Conservation (phyloP, 2,797 vertebrate species). For the Ispidina lecontei region DNA sequence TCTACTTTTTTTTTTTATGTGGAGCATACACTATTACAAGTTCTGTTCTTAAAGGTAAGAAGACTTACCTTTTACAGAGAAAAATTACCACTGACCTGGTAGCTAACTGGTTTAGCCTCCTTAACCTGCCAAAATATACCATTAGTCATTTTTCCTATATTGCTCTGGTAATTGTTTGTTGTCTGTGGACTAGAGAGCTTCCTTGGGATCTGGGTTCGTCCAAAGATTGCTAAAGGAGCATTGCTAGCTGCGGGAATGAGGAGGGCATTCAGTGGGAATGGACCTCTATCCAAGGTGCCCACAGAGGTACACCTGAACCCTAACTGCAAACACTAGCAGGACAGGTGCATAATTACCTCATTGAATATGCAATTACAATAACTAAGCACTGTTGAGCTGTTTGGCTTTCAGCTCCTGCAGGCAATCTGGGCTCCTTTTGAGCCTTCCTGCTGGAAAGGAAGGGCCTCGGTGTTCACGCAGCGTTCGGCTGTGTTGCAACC, state of each 20-base stretch:
- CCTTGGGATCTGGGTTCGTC: neutral
- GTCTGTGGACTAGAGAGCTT: slow-evolving; percentile 1
- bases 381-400: neutral
- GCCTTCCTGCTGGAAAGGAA: neutral
- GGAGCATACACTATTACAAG: neutral
- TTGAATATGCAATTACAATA: neutral
- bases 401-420: neutral
- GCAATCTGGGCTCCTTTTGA: neutral
- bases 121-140: neutral
- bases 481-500: neutral
- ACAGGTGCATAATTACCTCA: neutral
- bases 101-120: neutral
- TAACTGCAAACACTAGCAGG: neutral
- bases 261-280: neutral
- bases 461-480: neutral
- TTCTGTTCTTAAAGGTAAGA: neutral
- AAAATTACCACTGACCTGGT: neutral
- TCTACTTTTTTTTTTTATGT: neutral
- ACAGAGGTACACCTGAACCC: neutral
- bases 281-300: neutral
- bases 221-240: neutral
- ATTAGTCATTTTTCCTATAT: neutral
- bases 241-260: neutral
- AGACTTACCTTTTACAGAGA: neutral
- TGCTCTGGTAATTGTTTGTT: neutral